Percentiles rank a stretch among this genome's conserved stretches.
Conservation (phyloP, 2,888 invertebrate species). For the Hyles lineata region DNA sequence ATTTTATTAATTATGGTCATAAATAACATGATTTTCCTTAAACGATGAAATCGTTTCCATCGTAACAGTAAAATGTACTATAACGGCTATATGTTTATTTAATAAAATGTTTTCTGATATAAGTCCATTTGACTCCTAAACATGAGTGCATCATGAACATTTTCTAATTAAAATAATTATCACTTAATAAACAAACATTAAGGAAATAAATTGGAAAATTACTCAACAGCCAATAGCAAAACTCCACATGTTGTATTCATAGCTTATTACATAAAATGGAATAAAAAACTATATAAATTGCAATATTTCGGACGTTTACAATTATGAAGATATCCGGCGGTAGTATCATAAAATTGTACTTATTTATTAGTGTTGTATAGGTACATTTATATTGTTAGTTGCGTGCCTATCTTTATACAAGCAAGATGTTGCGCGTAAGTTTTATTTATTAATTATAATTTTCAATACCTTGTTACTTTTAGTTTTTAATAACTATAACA, state of each 20-base stretch:
- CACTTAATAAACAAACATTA: too few species aligned
- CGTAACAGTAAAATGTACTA: too few species aligned
- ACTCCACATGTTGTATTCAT: conserved; percentile 36
- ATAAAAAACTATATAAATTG: conserved; percentile 14
- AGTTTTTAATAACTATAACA: background rate
- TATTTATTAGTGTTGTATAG: conserved; percentile 24
- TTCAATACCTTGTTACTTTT: background rate
- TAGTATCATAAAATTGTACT: conserved; percentile 13
- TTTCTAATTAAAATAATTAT: background rate
- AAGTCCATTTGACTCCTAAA: too few species aligned
- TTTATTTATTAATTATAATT: background rate
- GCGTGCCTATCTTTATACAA: conserved; percentile 33
- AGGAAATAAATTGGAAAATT: background rate
- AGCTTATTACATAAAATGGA: conserved; percentile 6
- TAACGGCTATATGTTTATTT: too few species aligned
- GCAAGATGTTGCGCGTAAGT: conserved; percentile 56
- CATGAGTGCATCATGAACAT: background rate
- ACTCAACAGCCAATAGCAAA: conserved; percentile 38
- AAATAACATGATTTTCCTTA: too few species aligned
- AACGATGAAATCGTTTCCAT: too few species aligned
- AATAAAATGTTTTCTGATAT: too few species aligned
- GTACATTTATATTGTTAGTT: conserved; percentile 35
- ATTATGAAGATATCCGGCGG: conserved; percentile 38
- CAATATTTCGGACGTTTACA: conserved; percentile 27
- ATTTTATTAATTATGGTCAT: too few species aligned